These are phyloP conservation scores for Vulpes lagopus DNA, from an alignment of 2,113 vertebrate species.

Conservation along the genomic window DNA sequence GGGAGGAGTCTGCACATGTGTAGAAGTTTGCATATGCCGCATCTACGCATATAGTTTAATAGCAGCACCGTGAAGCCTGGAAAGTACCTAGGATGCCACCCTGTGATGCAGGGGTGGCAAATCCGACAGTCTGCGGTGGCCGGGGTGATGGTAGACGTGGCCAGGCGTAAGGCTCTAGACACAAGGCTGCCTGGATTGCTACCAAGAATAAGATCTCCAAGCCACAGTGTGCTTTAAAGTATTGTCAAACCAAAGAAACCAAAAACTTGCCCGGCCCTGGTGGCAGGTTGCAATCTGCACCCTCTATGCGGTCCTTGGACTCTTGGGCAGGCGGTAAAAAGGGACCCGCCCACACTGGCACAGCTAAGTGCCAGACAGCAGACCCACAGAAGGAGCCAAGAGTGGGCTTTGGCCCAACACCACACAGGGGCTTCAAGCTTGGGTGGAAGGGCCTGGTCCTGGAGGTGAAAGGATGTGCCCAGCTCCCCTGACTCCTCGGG, in stretches of 20 bases:
- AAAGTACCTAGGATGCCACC: rapidly evolving
- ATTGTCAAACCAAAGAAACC: neutral
- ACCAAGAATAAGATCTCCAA: neutral
- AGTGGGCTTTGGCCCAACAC: neutral
- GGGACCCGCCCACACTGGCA: neutral
- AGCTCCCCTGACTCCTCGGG: neutral
- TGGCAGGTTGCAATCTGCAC: neutral
- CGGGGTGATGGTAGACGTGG: neutral
- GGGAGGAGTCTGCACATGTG: neutral
- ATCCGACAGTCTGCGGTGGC: neutral
- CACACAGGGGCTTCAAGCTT: neutral
- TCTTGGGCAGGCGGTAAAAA: neutral
- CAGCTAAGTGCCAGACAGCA: neutral
- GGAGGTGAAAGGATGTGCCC: rapidly evolving
- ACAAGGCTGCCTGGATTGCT: too few species aligned
- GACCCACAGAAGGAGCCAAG: neutral
- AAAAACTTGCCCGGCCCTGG: rapidly evolving
- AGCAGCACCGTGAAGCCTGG: neutral
- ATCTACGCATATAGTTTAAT: neutral
- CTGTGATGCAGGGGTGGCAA: neutral
- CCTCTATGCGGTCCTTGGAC: rapidly evolving
- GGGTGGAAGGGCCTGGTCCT: rapidly evolving
- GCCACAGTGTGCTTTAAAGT: too few species aligned
- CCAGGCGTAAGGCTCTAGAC: neutral
- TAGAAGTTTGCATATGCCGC: rapidly evolving